Evolutionary conservation across 2,113 vertebrate species (phyloP).

Genomic region (Corapipo altera): DNA sequence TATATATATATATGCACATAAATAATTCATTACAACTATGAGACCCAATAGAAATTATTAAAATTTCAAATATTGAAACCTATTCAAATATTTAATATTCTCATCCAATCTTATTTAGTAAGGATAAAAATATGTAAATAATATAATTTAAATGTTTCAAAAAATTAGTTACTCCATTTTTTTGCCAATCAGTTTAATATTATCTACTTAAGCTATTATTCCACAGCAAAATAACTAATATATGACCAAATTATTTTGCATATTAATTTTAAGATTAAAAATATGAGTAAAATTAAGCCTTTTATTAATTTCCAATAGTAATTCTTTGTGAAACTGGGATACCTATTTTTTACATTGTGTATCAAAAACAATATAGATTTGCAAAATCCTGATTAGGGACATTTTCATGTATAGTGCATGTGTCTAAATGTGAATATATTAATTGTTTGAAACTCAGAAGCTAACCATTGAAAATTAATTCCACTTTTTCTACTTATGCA

Average conservation of each 20-base stretch:
- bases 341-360: background rate
- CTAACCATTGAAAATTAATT: conserved; percentile 18
- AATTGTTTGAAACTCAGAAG: background rate
- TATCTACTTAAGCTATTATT: background rate
- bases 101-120: background rate
- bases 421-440: background rate
- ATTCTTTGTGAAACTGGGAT: background rate
- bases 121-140: background rate
- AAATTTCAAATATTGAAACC: background rate
- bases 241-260: background rate
- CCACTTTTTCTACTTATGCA: conserved; percentile 17
- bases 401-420: background rate
- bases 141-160: background rate
- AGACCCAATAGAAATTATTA: background rate
- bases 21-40: background rate
- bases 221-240: background rate
- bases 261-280: background rate
- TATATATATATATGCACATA: background rate
- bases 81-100: background rate
- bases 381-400: background rate
- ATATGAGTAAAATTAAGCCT: background rate
- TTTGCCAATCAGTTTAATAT: background rate
- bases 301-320: background rate
- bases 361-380: background rate
- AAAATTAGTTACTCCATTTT: background rate